Evolutionary conservation across 2,797 vertebrate genomes (phyloP).

Genomic region (Champsocephalus gunnari): DNA sequence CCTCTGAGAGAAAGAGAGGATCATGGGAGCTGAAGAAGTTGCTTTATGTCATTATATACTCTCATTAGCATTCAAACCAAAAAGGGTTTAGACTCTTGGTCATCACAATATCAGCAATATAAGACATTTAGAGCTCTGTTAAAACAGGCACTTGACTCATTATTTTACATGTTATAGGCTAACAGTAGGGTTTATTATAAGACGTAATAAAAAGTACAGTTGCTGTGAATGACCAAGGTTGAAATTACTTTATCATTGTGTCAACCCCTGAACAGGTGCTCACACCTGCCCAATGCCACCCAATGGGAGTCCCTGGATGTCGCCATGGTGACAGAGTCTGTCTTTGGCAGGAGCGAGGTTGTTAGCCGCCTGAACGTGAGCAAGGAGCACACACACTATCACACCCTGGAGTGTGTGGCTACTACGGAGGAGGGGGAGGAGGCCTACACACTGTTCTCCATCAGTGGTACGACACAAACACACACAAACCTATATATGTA

Average conservation of each 20-base stretch:
- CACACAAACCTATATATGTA: neutral
- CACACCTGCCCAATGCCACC: conserved; percentile 84
- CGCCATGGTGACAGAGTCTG: conserved; percentile 80
- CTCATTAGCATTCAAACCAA: conserved; percentile 30
- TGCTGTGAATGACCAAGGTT: neutral
- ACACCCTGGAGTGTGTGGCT: conserved; percentile 93
- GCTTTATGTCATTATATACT: conserved; percentile 14
- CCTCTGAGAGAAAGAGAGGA: conserved; percentile 29
- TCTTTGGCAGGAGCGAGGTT: conserved; percentile 89
- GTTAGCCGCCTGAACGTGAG: conserved; percentile 92
- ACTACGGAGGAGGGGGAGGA: conserved; percentile 87
- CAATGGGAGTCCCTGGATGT: conserved; percentile 85
- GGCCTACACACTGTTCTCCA: conserved; percentile 89
- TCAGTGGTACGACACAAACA: conserved; percentile 76
- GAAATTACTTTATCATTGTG: neutral
- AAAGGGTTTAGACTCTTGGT: neutral
- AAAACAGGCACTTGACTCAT: neutral
- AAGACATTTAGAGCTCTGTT: neutral
- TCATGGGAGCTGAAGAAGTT: conserved; percentile 28
- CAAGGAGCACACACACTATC: conserved; percentile 85
- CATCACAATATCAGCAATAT: neutral
- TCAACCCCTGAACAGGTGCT: conserved; percentile 84
- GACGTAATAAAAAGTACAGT: neutral
- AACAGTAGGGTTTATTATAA: neutral
- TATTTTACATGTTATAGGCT: neutral